These are phyloP conservation scores for Cabera pusaria DNA, from an alignment of 2,888 invertebrate genomes.

Conservation along the genomic window DNA sequence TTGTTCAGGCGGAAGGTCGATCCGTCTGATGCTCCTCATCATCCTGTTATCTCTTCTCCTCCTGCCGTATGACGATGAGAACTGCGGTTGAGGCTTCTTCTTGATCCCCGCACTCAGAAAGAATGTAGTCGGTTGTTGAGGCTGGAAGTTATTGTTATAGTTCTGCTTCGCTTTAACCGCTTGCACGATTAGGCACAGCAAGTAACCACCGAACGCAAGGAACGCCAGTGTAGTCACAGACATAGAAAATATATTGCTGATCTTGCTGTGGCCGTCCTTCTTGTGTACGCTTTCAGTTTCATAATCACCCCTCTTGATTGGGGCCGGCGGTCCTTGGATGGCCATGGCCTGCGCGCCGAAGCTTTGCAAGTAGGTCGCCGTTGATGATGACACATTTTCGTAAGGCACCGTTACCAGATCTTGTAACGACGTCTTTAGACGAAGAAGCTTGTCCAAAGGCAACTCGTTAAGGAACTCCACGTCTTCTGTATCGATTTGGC, in stretches of 20 bases:
- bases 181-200: conserved; percentile 90
- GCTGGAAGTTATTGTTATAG: conserved; percentile 40
- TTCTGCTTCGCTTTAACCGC: conserved; percentile 87
- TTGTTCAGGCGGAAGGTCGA: conserved; percentile 67
- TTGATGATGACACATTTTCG: conserved; percentile 49
- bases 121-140: conserved; percentile 59
- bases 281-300: conserved; percentile 69
- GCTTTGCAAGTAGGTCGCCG: conserved; percentile 49
- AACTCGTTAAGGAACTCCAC: conserved; percentile 86
- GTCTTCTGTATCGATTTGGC: conserved; percentile 54
- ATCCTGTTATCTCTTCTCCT: conserved; percentile 49
- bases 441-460: conserved; percentile 87
- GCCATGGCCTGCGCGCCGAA: conserved; percentile 75
- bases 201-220: conserved; percentile 92
- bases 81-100: conserved; percentile 69
- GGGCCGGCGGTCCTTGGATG: conserved; percentile 58
- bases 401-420: conserved; percentile 51
- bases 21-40: conserved; percentile 39
- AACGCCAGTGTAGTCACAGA: conserved; percentile 91
- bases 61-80: conserved; percentile 66
- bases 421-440: conserved; percentile 78
- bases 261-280: conserved; percentile 82
- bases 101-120: conserved; percentile 67
- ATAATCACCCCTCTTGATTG: conserved; percentile 67
- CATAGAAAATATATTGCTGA: conserved; percentile 89